Percentiles rank a stretch among this genome's conserved stretches.
Evolutionary conservation across 2,797 vertebrate genomes (phyloP).

Genomic region (Chaenodraco wilsoni): DNA sequence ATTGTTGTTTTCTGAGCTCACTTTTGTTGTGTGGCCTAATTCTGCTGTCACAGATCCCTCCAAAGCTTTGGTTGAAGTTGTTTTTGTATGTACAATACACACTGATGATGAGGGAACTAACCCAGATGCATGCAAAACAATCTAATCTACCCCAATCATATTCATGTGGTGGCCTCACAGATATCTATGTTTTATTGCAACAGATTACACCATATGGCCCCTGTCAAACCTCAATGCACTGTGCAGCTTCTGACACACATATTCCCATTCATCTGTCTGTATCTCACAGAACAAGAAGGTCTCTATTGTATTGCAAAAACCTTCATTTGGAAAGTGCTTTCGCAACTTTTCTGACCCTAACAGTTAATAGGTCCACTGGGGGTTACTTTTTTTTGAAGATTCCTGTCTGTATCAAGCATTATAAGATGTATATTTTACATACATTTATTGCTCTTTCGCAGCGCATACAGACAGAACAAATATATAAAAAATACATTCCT

Average conservation of each 20-base stretch:
- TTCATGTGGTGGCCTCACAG: slow-evolving; percentile 38
- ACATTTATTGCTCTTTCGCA: slow-evolving; percentile 77
- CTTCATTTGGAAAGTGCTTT: slow-evolving; percentile 32
- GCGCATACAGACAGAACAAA: slow-evolving; percentile 47
- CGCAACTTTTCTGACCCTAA: slow-evolving; percentile 18
- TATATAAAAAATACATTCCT: slow-evolving; percentile 43
- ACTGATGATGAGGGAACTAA: slow-evolving; percentile 41
- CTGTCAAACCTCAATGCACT: neutral
- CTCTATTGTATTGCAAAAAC: slow-evolving; percentile 49
- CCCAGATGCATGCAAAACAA: slow-evolving; percentile 59
- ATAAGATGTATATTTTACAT: slow-evolving; percentile 47
- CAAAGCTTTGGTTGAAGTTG: slow-evolving; percentile 72
- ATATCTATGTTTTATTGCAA: slow-evolving; percentile 73
- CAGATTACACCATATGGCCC: slow-evolving; percentile 42
- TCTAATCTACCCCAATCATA: slow-evolving; percentile 43
- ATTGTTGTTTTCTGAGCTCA: neutral
- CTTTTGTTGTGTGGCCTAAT: slow-evolving; percentile 13
- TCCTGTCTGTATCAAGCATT: slow-evolving; percentile 32
- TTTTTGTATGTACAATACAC: slow-evolving; percentile 51
- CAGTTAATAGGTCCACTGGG: slow-evolving; percentile 33
- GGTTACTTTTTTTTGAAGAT: neutral
- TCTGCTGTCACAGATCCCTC: slow-evolving; percentile 34
- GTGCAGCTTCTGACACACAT: slow-evolving; percentile 5
- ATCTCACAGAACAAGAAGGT: slow-evolving; percentile 27
- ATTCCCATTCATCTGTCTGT: slow-evolving; percentile 6